Evolutionary conservation across 2,797 vertebrate species (phyloP).

Genomic region (Syngnathus acus): DNA sequence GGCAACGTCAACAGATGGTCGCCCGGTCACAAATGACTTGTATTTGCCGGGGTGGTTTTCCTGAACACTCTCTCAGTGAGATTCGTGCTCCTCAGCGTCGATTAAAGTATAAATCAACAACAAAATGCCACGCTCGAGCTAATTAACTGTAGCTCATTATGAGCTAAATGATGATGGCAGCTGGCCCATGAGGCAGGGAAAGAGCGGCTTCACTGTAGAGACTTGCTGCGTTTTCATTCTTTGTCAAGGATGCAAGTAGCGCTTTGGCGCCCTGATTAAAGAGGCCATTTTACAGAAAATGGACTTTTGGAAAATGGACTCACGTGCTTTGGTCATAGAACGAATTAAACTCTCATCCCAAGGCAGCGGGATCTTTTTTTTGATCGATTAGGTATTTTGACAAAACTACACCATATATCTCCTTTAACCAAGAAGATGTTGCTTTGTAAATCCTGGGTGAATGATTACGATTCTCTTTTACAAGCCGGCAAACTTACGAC

Average conservation of each 20-base stretch:
- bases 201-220: slow-evolving; percentile 27
- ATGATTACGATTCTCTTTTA: not conserved
- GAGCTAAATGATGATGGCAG: slow-evolving; percentile 54
- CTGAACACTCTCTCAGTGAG: slow-evolving; percentile 19
- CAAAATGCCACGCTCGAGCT: slow-evolving; percentile 43
- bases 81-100: slow-evolving; percentile 23
- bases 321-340: no score
- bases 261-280: not conserved
- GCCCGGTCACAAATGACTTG: slow-evolving; percentile 43
- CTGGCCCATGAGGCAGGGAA: slow-evolving; percentile 37
- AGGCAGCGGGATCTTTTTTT: not conserved
- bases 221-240: not conserved
- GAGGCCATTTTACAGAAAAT: not conserved
- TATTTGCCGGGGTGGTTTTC: slow-evolving; percentile 36
- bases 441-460: not conserved
- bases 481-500: not conserved
- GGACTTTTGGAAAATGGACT: not conserved
- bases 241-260: not conserved
- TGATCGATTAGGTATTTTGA: not conserved
- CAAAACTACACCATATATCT: not conserved
- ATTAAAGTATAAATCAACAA: slow-evolving; percentile 39
- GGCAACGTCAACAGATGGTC: slow-evolving; percentile 59
- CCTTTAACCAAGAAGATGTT: not conserved
- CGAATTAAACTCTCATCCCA: not conserved
- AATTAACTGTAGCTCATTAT: slow-evolving; percentile 61